Evolutionary conservation across 2,888 invertebrate genomes (phyloP).

Genomic region (Drosophila demipolita): DNA sequence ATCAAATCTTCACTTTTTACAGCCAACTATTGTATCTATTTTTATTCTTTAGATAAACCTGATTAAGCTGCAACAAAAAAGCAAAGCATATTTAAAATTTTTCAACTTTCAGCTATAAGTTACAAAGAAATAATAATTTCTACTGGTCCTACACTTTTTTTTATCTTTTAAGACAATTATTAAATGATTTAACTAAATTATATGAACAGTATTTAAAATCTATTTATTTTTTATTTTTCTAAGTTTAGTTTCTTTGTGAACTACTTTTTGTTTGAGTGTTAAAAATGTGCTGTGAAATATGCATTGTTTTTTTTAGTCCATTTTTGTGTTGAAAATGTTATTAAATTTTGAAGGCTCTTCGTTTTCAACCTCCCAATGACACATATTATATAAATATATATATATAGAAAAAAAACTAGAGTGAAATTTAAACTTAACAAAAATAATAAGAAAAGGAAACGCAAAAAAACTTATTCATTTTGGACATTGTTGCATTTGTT

Average conservation of each 20-base stretch:
- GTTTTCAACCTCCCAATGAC: neutral
- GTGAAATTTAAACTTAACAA: slow-evolving; percentile 37
- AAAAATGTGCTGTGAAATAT: neutral
- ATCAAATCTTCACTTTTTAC: neutral
- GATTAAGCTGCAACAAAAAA: neutral
- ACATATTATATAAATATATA: slow-evolving; percentile 9
- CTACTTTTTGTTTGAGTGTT: slow-evolving; percentile 23
- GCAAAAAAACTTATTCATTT: slow-evolving; percentile 55
- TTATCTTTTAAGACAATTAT: too few relatives aligned
- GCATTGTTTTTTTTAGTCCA: slow-evolving; percentile 29
- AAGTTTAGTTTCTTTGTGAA: too few relatives aligned
- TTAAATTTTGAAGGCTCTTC: slow-evolving; percentile 67
- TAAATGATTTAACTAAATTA: too few relatives aligned
- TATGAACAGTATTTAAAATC: too few relatives aligned
- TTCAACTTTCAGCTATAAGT: neutral
- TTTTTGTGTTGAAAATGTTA: slow-evolving; percentile 62
- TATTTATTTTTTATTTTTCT: neutral
- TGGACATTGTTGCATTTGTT: slow-evolving; percentile 15
- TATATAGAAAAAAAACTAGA: slow-evolving; percentile 26
- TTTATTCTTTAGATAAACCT: neutral
- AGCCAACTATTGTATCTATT: neutral
- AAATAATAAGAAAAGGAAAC: slow-evolving; percentile 6
- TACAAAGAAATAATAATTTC: neutral
- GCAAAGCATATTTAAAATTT: neutral
- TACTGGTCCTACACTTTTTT: neutral